A percentile compares a stretch with the other conserved stretches of the same genome.
Conservation (phyloP, 2,888 invertebrate species). For the Crioceris asparagi region DNA sequence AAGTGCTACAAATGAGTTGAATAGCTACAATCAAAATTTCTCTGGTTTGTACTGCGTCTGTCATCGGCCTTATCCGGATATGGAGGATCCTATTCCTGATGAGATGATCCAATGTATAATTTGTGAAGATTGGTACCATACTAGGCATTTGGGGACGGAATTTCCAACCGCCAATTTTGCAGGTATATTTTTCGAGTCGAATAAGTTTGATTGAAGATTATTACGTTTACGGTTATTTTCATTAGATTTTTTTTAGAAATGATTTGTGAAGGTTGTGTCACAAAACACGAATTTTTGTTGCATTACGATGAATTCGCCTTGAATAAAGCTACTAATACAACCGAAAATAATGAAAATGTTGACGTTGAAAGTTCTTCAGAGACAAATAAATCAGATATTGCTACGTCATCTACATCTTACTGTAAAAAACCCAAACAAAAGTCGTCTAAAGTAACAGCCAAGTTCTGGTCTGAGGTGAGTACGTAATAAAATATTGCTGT, state of each 20-base stretch:
- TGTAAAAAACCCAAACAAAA: constrained; percentile 37
- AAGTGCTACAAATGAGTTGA: constrained; percentile 55
- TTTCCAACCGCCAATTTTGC: constrained; percentile 42
- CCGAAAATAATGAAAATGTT: constrained; percentile 12
- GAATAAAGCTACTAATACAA: constrained; percentile 14
- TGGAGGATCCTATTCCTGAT: constrained; percentile 68
- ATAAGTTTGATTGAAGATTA: no score
- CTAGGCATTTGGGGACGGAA: constrained; percentile 55
- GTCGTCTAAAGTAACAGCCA: constrained; percentile 41
- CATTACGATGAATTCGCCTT: constrained; percentile 49
- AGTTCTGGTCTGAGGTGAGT: constrained; percentile 55
- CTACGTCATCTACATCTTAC: constrained; percentile 9
- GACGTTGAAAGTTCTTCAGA: constrained; percentile 5
- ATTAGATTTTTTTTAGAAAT: constrained; percentile 54
- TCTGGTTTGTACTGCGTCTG: constrained; percentile 87
- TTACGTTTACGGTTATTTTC: no score
- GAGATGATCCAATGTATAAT: constrained; percentile 94
- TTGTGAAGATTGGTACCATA: constrained; percentile 98
- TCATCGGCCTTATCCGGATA: constrained; percentile 88
- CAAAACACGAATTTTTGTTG: constrained; percentile 62
- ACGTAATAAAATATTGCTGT: no score
- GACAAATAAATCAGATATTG: constrained; percentile 1
- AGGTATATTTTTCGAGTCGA: constrained; percentile 17
- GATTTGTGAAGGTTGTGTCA: constrained; percentile 71
- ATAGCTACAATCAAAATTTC: constrained; percentile 90